Conservation (phyloP, 2,888 invertebrate genomes). For the Chloromyia formosa region DNA sequence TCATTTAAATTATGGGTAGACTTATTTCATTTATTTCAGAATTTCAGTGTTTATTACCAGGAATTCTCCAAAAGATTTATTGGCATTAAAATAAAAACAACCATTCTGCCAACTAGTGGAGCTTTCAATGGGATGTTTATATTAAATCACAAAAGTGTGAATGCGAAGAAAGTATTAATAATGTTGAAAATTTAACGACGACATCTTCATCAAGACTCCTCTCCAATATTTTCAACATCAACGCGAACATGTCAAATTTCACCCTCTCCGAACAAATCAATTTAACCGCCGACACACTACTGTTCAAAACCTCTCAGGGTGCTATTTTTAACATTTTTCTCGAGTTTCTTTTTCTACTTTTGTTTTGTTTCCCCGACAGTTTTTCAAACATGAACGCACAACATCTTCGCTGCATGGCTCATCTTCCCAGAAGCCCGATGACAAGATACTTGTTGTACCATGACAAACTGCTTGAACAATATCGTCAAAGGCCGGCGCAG, state of each 20-base stretch:
- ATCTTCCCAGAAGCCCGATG: not conserved
- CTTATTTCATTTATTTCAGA: not conserved
- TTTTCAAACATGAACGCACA: too few species aligned
- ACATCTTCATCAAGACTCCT: not conserved
- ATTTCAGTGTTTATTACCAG: not conserved
- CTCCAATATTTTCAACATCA: not conserved
- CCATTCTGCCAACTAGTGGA: not conserved
- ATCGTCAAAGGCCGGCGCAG: not conserved
- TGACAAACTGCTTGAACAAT: not conserved
- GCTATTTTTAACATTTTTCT: not conserved
- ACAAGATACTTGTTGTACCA: not conserved
- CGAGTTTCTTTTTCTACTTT: too few species aligned
- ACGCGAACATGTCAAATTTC: not conserved
- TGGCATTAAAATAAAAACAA: too few species aligned
- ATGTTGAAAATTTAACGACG: not conserved
- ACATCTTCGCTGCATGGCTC: not conserved
- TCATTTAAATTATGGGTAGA: too few species aligned
- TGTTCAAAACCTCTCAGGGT: not conserved
- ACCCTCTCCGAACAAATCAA: not conserved
- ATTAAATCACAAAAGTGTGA: not conserved
- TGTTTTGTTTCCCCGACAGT: too few species aligned
- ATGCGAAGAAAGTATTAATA: not conserved
- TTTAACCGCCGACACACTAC: not conserved
- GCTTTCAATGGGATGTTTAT: not conserved
- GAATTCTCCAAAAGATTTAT: not conserved